Percentiles rank a stretch among this genome's conserved stretches.
Conservation (phyloP, 2,113 vertebrate genomes). For the Turnix velox region DNA sequence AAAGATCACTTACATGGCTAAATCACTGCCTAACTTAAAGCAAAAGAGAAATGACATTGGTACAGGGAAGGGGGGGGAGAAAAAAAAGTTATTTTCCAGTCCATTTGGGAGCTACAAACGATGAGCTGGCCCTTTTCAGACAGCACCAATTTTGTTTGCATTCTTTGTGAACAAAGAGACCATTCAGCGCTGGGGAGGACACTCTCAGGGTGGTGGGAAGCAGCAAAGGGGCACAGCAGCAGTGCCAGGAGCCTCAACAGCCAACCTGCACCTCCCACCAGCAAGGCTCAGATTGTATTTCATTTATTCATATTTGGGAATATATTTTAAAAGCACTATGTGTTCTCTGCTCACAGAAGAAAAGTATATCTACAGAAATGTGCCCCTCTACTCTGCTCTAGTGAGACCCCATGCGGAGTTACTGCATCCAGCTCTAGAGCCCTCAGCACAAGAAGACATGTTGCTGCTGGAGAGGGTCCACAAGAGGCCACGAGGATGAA, state of each 20-base stretch:
- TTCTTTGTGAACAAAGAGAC: constrained; percentile 27
- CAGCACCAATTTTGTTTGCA: neutral
- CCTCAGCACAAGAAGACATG: no score
- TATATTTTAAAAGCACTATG: accelerated
- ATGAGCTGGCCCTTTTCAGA: constrained; percentile 34
- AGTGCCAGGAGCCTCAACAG: neutral
- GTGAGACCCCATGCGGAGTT: no score
- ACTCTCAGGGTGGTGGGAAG: neutral
- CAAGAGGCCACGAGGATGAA: no score
- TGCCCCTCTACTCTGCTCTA: no score
- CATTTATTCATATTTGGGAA: neutral
- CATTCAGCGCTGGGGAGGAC: neutral
- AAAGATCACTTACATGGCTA: neutral
- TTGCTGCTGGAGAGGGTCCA: no score
- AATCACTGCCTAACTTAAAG: neutral
- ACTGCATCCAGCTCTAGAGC: no score
- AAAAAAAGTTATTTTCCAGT: neutral
- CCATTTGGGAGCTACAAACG: neutral
- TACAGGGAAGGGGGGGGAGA: neutral
- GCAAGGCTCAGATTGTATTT: neutral
- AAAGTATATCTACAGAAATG: neutral
- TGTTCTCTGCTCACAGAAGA: accelerated
- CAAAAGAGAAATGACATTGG: neutral
- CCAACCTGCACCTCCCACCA: neutral
- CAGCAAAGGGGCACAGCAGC: neutral